Evolutionary conservation across 2,797 vertebrate genomes (phyloP), one percentile per base, ranked within the genome.

Genomic region (Anableps anableps): DNA sequence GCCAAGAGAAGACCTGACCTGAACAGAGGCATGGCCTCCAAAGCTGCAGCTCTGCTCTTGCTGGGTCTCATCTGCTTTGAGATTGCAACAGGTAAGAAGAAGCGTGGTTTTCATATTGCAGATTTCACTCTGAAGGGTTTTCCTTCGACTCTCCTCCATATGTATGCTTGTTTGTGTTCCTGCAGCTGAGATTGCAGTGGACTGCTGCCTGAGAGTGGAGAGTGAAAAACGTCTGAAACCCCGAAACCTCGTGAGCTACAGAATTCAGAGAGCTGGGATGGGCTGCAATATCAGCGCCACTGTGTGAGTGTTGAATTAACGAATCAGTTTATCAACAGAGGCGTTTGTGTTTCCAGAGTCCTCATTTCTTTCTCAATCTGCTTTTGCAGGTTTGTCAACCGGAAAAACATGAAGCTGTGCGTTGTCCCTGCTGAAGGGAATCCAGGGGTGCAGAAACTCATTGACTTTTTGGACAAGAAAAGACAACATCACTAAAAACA

Each of bases 201-300:
- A 92, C 81, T 94, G 94, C 81, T 94, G 94, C 41, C 77, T 93
- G 48, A 11, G 0, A 0, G 43, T 71, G 1, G 21, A 26, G 19
- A 1, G 45, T 0, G 7, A 36, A 0, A 89, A 85, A 21, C 64
- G 5, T 0, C 2, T 90, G 8, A 87, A 79, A 7, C 19, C 0
- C 16, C 41, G 0, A 2, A 4, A 55, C 19, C 0, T 93, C 0
- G 1, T 1, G 0, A 34, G 47, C 79, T 92, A 92, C 83, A 47
- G 0, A 1, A 8, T 92, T 1, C 93, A 91, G 83, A 85, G 87
- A 0, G 87, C 82, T 0, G 91, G 88, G 0, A 47, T 80, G 0
- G 93, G 94, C 6, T 94, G 93, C 0, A 9, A 74, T 0, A 88
- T 89, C 51, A 79, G 72, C 0, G 93, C 93, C 0, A 92, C 93